Percentiles rank a stretch among this genome's conserved stretches.
Evolutionary conservation across 1,140 invertebrate genomes (phyloP).

Genomic region (Panagrolaimus sp.): DNA sequence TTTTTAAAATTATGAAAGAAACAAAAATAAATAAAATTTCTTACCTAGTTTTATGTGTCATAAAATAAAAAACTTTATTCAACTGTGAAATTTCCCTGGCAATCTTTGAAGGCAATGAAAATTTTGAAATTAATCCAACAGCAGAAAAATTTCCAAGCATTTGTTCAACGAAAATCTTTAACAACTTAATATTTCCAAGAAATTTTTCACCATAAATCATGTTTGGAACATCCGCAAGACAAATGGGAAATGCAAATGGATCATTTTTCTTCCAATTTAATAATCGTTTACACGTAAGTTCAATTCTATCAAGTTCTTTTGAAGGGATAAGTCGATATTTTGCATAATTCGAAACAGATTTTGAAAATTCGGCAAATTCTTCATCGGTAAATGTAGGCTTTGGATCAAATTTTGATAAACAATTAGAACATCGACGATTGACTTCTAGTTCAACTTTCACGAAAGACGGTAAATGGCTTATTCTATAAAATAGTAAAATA

Average conservation of each 20-base stretch:
- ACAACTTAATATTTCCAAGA: background rate
- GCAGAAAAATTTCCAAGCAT: background rate
- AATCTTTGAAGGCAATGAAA: background rate
- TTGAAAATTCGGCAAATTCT: background rate
- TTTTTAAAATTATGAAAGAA: background rate
- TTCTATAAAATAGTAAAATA: too few species aligned
- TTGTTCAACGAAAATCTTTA: background rate
- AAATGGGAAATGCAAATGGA: background rate
- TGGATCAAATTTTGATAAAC: background rate
- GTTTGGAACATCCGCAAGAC: constrained; percentile 1
- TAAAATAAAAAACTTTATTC: background rate
- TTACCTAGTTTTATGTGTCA: background rate
- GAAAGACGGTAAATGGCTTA: too few species aligned
- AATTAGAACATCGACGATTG: background rate
- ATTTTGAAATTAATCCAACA: background rate
- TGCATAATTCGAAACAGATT: too few species aligned
- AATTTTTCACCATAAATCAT: background rate
- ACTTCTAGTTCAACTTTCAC: too few species aligned
- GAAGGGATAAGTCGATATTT: too few species aligned
- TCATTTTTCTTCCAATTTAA: too few species aligned
- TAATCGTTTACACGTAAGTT: too few species aligned
- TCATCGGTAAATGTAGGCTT: background rate
- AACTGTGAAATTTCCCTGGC: background rate
- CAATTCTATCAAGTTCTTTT: too few species aligned
- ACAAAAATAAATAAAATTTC: background rate